A percentile compares a stretch with the other conserved stretches of the same genome.
These are phyloP conservation scores for Melitaea athalia DNA, from an alignment of 2,888 invertebrate genomes.

Conservation along the genomic window DNA sequence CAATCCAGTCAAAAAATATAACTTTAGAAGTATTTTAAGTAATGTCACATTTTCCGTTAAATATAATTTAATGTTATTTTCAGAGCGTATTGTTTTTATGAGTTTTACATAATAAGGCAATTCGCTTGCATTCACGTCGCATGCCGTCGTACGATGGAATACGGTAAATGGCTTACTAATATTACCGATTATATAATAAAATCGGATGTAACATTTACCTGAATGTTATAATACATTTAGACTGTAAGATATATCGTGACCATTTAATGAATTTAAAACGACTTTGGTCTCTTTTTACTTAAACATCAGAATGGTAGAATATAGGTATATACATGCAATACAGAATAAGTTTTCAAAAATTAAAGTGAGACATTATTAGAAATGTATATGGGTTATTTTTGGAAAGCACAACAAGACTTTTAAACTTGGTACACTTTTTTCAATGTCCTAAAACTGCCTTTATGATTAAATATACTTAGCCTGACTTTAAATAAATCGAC, in stretches of 20 bases:
- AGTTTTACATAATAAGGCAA: slow-evolving; percentile 29
- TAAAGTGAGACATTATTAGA: no score
- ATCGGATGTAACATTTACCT: slow-evolving; percentile 26
- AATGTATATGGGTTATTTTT: no score
- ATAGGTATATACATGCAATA: no score
- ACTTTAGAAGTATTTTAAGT: not conserved
- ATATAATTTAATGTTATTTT: not conserved
- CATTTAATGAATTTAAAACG: not conserved
- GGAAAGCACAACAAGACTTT: no score
- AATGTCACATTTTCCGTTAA: not conserved
- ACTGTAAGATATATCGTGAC: slow-evolving; percentile 4
- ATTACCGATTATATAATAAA: slow-evolving; percentile 35
- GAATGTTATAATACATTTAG: slow-evolving; percentile 9
- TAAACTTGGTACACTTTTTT: no score
- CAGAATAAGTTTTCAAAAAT: no score
- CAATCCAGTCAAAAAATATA: no score
- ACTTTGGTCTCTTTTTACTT: not conserved
- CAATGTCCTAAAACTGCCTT: no score
- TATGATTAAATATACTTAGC: no score
- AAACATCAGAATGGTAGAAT: not conserved
- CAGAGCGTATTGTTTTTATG: slow-evolving; percentile 14
- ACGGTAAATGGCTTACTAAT: slow-evolving; percentile 25
- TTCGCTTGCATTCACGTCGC: slow-evolving; percentile 34
- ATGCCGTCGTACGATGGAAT: slow-evolving; percentile 27
- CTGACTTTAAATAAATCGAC: no score